These are phyloP conservation scores for Drosophila sp. DNA, from an alignment of 1,140 invertebrate species.

Conservation along the genomic window DNA sequence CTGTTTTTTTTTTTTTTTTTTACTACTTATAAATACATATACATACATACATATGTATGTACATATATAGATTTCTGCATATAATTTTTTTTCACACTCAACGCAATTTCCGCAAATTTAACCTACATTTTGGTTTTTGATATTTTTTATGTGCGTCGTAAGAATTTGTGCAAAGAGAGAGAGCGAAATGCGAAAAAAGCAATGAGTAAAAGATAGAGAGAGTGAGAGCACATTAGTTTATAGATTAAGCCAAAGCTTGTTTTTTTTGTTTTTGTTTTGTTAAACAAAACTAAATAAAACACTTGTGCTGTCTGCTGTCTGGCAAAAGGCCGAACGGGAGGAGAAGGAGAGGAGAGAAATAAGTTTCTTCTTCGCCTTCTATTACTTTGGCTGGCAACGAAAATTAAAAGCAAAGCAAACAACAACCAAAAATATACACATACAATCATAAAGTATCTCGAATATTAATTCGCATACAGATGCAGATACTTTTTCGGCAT, in stretches of 20 bases:
- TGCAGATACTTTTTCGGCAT: constrained; percentile 31
- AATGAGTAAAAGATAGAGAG: not conserved
- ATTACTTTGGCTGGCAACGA: constrained; percentile 29
- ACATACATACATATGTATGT: constrained; percentile 12
- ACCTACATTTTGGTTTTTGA: constrained; percentile 67
- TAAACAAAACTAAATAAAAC: constrained; percentile 23
- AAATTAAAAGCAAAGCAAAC: constrained; percentile 73
- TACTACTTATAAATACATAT: constrained; percentile 15
- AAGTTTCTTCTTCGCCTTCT: constrained; percentile 30
- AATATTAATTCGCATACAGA: constrained; percentile 54
- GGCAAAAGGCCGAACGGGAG: not conserved
- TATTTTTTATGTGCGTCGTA: constrained; percentile 14
- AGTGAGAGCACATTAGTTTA: not conserved
- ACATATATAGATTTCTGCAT: constrained; percentile 21
- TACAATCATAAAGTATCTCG: constrained; percentile 32
- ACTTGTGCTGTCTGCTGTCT: constrained; percentile 44
- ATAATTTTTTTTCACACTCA: constrained; percentile 52
- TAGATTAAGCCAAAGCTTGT: constrained; percentile 3
- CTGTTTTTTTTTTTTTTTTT: constrained; percentile 49
- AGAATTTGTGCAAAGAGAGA: constrained; percentile 38
- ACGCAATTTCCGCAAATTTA: constrained; percentile 78
- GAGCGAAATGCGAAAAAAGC: constrained; percentile 39
- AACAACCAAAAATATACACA: constrained; percentile 56
- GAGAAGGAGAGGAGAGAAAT: not conserved
- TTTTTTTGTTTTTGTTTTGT: not conserved